These are phyloP conservation scores for Drosophila setifemur DNA, from an alignment of 1,140 invertebrate genomes.

Conservation along the genomic window DNA sequence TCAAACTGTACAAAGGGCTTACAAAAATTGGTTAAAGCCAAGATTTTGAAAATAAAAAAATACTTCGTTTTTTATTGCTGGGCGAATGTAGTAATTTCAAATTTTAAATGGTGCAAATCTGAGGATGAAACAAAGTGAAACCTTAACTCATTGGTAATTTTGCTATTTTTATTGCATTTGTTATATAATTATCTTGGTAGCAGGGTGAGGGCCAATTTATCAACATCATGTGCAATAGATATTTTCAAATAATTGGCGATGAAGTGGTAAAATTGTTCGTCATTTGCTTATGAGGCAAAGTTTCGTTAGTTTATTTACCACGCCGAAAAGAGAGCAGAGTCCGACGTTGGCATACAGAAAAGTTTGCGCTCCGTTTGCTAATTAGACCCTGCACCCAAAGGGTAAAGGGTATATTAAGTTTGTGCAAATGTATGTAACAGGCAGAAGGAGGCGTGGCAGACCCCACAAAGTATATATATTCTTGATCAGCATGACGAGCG, in stretches of 20 bases:
- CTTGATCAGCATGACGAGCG: too few species aligned
- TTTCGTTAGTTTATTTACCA: conserved; percentile 11
- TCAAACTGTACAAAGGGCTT: too few species aligned
- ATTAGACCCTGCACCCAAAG: too few species aligned
- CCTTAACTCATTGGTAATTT: conserved; percentile 27
- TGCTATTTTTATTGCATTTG: conserved; percentile 1
- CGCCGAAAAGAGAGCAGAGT: conserved; percentile 30
- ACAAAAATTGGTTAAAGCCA: too few species aligned
- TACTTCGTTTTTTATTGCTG: too few species aligned
- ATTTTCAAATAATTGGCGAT: conserved; percentile 77
- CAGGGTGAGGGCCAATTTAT: conserved; percentile 60
- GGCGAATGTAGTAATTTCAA: too few species aligned
- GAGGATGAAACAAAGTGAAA: conserved; percentile 9
- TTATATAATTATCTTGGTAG: conserved; percentile 8
- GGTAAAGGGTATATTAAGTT: too few species aligned
- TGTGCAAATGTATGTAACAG: too few species aligned
- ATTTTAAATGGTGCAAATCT: background rate
- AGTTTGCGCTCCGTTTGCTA: conserved; percentile 45
- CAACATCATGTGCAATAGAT: conserved; percentile 56
- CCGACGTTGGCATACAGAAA: conserved; percentile 62
- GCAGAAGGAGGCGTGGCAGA: too few species aligned
- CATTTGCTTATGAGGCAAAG: too few species aligned
- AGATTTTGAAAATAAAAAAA: too few species aligned
- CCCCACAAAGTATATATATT: too few species aligned
- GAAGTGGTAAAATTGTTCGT: conserved; percentile 40